Evolutionary conservation across 1,140 invertebrate species (phyloP), one percentile per base, ranked within the genome.

Genomic region (Calliopsis andreniformis): DNA sequence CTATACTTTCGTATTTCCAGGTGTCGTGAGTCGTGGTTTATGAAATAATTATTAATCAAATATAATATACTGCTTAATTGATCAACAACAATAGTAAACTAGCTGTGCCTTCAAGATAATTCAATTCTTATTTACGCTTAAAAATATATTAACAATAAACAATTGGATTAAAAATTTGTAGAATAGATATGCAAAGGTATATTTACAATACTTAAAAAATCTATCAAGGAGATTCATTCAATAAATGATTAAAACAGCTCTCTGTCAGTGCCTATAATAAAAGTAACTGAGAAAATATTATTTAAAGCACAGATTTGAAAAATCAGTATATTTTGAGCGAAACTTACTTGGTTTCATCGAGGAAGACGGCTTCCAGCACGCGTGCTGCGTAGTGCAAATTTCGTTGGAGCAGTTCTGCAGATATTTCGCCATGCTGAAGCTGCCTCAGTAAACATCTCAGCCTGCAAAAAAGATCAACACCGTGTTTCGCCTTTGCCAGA

Each of bases 301-400:
- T 76, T 76, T 51, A 30, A 51, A 2, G 23, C 35, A 3, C 23
- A 23, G 35, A 23, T 58, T 45, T 8, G n/a, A 43, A 28, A 56
- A 14, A 5, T 10, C n/a, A 28, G 42, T 59, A 45, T 47, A 35
- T 67, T 80, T 55, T 1, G 68, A 62, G 42, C 49, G 47, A 80
- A 86, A 95, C 95, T 93, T 95, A 97, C 96, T 97, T 97, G 88
- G 96, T 96, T 90, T 98, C 97, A 91, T 98, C 96, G 88, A 96
- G 95, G 91, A 96, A 97, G 61, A 97, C 96, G 16, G 96, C 95
- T 93, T 98, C 97, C 62, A 98, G 93, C 10, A 98, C 97, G 87
- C 95, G 95, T 16, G 96, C 96, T 47, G 97, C 96, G 91, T 97
- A 98, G 83, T 96, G 95, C 73, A 98, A 91, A 92, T 98, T 98